phyloP scores from a whole-genome alignment of 2,113 vertebrate species.

The Ellobius talpinus region DNA sequence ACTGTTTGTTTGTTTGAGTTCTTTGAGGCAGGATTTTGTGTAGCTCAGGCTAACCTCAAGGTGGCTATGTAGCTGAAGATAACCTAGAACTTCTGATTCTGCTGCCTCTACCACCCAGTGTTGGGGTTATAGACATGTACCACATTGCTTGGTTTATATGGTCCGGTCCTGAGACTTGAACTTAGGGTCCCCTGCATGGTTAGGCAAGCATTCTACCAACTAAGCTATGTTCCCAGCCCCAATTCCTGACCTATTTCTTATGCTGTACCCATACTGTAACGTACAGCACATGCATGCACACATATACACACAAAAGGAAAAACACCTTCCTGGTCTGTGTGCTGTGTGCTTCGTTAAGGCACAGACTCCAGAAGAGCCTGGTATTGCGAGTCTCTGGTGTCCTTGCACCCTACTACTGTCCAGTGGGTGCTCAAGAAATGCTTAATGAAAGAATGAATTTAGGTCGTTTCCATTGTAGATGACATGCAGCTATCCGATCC shows the following conservation, averaged over 20 bases:
- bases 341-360: not conserved
- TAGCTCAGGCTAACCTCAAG: not conserved
- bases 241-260: not conserved
- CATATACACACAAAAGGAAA: not conserved
- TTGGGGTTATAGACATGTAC: not conserved
- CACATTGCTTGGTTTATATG: not conserved
- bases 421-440: not conserved
- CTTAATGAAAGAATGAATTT: constrained; percentile 15
- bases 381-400: not conserved
- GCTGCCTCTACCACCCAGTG: not conserved
- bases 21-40: not conserved
- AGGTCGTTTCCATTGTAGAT: not conserved
- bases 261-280: not conserved
- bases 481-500: constrained; percentile 1
- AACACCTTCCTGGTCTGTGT: not conserved
- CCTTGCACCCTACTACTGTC: not conserved
- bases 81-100: not conserved
- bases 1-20: not conserved
- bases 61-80: not conserved
- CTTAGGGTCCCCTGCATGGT: not conserved
- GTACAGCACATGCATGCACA: not conserved
- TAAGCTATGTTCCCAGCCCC: not conserved
- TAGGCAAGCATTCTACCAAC: not conserved
- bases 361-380: not conserved
- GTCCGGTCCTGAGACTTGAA: not conserved